Percentiles rank a stretch among this genome's conserved stretches.
phyloP scores from a whole-genome alignment of 2,888 invertebrate genomes.

The Drosophila atripex region DNA sequence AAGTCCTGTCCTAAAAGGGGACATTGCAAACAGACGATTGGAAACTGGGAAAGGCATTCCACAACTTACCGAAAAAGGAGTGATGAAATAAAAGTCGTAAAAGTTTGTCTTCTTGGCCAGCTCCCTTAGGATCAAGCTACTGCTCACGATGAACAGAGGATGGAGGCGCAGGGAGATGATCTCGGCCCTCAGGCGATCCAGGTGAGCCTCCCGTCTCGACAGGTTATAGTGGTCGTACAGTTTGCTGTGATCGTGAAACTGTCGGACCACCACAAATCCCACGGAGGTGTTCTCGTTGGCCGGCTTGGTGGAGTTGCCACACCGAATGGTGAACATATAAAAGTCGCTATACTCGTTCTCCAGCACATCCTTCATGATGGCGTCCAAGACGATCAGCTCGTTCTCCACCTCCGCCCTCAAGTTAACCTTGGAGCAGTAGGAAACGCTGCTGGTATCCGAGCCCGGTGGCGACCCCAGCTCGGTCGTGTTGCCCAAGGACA shows the following conservation, averaged over 20 bases:
- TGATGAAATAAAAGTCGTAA: conserved; percentile 65
- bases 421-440: conserved; percentile 44
- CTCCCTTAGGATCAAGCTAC: conserved; percentile 65
- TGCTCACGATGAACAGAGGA: conserved; percentile 69
- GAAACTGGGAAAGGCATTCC: not conserved
- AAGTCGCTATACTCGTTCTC: conserved; percentile 54
- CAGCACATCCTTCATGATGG: conserved; percentile 66
- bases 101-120: conserved; percentile 67
- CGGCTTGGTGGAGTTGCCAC: conserved; percentile 66
- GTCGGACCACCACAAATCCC: conserved; percentile 74
- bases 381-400: conserved; percentile 47
- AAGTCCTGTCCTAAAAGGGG: conserved; percentile 27
- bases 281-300: conserved; percentile 62
- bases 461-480: rapidly evolving
- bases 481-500: conserved; percentile 14
- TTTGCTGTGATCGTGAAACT: conserved; percentile 37
- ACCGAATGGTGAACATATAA: conserved; percentile 72
- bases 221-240: conserved; percentile 60
- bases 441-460: conserved; percentile 23
- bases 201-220: conserved; percentile 36
- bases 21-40: not conserved
- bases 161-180: conserved; percentile 73
- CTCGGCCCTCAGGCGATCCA: conserved; percentile 58
- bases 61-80: conserved; percentile 37
- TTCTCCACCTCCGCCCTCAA: conserved; percentile 18